Percentiles rank a stretch among this genome's conserved stretches.
Evolutionary conservation across 2,113 vertebrate species (phyloP).

Genomic region (Bubo scandiacus): DNA sequence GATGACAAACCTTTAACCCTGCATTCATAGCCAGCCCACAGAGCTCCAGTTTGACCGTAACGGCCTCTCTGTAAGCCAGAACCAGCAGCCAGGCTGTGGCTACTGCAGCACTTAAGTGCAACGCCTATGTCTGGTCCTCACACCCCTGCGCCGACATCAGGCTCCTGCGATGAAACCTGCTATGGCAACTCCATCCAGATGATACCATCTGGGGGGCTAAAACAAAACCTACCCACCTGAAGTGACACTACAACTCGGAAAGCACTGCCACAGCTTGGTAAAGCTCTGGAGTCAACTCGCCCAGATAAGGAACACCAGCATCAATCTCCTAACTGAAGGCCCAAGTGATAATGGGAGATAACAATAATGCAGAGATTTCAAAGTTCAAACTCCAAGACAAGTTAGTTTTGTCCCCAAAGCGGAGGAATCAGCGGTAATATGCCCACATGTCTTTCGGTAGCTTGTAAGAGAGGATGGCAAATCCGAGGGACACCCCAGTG

Average conservation of each 20-base stretch:
- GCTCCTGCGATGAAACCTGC: background rate
- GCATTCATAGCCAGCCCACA: background rate
- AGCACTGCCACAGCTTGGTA: background rate
- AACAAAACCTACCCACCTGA: background rate
- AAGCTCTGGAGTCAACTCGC: background rate
- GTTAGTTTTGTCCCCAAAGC: background rate
- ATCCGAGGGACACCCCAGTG: background rate
- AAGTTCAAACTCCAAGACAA: background rate
- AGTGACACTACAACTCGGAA: background rate
- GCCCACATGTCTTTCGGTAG: background rate
- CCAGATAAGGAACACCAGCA: background rate
- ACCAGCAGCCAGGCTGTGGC: background rate
- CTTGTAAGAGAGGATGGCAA: background rate
- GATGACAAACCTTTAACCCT: no score
- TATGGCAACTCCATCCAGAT: background rate
- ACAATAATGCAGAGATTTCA: background rate
- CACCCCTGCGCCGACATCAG: accelerated
- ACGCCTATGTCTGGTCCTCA: no score
- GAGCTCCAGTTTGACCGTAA: background rate
- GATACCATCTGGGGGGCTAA: background rate
- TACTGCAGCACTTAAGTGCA: no score
- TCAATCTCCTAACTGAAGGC: background rate
- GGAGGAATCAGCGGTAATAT: background rate
- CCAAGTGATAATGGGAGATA: background rate
- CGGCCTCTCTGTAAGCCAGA: background rate